Evolutionary conservation across 2,113 vertebrate genomes (phyloP).

Genomic region (Arenaria interpres): DNA sequence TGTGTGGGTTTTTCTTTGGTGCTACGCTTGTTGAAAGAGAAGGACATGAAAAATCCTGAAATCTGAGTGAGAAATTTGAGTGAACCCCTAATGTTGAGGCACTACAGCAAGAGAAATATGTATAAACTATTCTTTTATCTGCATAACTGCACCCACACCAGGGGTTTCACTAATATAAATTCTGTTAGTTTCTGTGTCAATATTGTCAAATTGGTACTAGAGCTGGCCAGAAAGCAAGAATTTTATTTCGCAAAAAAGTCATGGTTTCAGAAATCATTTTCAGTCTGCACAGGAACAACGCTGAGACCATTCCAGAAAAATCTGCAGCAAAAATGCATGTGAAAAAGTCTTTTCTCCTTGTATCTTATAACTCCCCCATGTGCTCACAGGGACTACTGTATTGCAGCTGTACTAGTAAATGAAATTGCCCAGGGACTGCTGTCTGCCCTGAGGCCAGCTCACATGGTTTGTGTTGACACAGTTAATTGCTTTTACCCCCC

Average conservation of each 20-base stretch:
- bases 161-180: not conserved
- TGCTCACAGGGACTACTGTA: constrained; percentile 67
- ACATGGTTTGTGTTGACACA: constrained; percentile 35
- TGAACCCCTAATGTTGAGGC: not conserved
- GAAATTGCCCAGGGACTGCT: constrained; percentile 40
- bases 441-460: constrained; percentile 35
- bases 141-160: not conserved
- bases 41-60: not conserved
- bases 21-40: not conserved
- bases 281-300: not conserved
- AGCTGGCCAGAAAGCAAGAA: constrained; percentile 20
- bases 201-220: constrained; percentile 5
- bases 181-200: constrained; percentile 15
- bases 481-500: constrained; percentile 52
- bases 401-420: constrained; percentile 59
- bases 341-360: constrained; percentile 26
- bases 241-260: constrained; percentile 11
- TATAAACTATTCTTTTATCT: not conserved
- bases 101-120: not conserved
- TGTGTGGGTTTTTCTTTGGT: not conserved
- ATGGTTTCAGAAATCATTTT: constrained; percentile 40
- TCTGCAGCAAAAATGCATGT: constrained; percentile 25
- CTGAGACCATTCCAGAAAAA: constrained; percentile 49
- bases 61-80: not conserved
- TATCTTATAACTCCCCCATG: constrained; percentile 52